These are phyloP conservation scores for Schizaphis graminum DNA, from an alignment of 2,888 invertebrate genomes.

Conservation along the genomic window DNA sequence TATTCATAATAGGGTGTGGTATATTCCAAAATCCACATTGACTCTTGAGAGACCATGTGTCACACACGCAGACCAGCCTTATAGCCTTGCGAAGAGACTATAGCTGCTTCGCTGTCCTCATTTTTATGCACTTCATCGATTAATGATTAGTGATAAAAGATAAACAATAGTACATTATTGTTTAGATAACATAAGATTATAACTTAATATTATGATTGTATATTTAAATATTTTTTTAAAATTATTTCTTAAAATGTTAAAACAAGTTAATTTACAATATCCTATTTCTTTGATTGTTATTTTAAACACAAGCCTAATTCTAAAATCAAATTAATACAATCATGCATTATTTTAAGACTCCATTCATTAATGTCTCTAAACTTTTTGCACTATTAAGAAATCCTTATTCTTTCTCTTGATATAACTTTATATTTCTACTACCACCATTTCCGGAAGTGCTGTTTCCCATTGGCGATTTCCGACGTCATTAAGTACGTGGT, in stretches of 20 bases:
- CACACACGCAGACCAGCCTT: not conserved
- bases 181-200: not conserved
- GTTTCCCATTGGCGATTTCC: slow-evolving; percentile 17
- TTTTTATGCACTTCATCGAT: not conserved
- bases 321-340: not conserved
- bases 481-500: slow-evolving; percentile 44
- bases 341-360: not conserved
- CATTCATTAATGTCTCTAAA: not conserved
- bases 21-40: not conserved
- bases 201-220: not conserved
- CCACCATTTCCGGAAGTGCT: slow-evolving; percentile 8
- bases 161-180: not conserved
- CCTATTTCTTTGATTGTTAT: not conserved
- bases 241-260: not conserved
- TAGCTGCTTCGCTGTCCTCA: not conserved
- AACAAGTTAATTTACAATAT: not conserved
- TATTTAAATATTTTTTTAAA: not conserved
- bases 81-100: not conserved
- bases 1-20: not conserved
- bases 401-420: slow-evolving; percentile 6
- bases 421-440: slow-evolving; percentile 26
- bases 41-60: not conserved
- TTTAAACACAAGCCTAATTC: not conserved
- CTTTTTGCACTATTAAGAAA: not conserved
- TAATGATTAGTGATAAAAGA: not conserved